Base-by-base conservation (phyloP, 1,140 invertebrate species). In the Phthorimaea operculella region DNA sequence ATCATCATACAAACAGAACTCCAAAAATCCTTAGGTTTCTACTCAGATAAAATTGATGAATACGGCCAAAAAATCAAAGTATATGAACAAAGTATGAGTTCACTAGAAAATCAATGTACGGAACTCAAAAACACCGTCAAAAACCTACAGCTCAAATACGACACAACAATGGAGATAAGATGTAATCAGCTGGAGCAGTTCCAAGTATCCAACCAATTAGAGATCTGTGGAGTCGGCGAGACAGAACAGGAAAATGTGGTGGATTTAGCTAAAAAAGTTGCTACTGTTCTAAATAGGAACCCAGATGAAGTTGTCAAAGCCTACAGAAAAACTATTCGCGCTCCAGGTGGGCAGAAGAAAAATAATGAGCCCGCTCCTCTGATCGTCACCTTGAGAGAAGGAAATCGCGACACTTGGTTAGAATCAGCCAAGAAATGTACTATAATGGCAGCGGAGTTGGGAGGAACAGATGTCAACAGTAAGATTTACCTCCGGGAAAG, bases 21-120 rank as follows among this genome's bases (percentile, higher is more conserved):
- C 16, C 60, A 62, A 54, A 11, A 15, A 14, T 39, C 56, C 4
- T 16, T 62, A 14, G 15, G 55, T 55, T 62, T 58, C 50, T 58
- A 52, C 36, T 58, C 55, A 9, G 59, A 62, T 48, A 62, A 58
- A 55, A 61, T 61, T 45, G 59, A 61, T 49, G 55, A 61, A 39
- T 61, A 57, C 39, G 53, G 58, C n/a, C 42, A 15, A 10, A 54
- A 58, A 42, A 42, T 58, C 33, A 16, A 52, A 14, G 17, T 52
- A 44, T 58, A 58, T 36, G 51, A 62, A 55, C 53, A 56, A 33
- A 4, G 33, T n/a, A 47, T 47, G 11, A 54, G 33, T 47, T 6
- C 18, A 2, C n/a, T 54, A 14, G 52, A 54, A 12, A 54, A 45
- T 15, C 52, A 47, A 17, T 47, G 44, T 17, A 33, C 8, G n/a